These are phyloP conservation scores for Crocidura indochinensis DNA, from an alignment of 2,797 vertebrate genomes.

Conservation along the genomic window DNA sequence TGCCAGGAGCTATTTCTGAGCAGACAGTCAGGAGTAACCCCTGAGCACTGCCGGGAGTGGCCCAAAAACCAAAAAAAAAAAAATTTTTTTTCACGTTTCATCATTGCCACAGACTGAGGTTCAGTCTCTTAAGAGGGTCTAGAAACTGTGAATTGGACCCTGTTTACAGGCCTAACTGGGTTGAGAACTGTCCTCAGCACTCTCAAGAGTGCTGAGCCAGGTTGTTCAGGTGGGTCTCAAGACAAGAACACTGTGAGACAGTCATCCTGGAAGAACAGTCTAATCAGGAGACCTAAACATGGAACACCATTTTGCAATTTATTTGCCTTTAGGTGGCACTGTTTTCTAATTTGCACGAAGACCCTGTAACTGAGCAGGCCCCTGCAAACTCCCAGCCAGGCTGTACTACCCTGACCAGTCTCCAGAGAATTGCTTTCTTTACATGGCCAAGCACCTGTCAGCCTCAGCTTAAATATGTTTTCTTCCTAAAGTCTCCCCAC, in stretches of 20 bases:
- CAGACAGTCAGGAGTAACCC: too few species aligned
- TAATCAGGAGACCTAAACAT: not conserved
- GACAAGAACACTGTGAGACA: not conserved
- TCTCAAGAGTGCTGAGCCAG: too few species aligned
- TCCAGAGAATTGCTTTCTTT: not conserved
- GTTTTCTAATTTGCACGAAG: not conserved
- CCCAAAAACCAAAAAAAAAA: too few species aligned
- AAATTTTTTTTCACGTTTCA: not conserved
- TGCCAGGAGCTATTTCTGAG: too few species aligned
- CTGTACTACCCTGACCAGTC: not conserved
- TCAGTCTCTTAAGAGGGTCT: not conserved
- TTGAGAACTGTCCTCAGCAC: fast-evolving
- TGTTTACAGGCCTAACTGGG: not conserved
- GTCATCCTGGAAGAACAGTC: not conserved
- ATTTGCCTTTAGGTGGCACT: not conserved
- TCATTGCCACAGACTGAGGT: not conserved
- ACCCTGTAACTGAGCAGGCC: too few species aligned
- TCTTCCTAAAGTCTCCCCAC: not conserved
- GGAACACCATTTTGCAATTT: not conserved
- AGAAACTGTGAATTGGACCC: not conserved
- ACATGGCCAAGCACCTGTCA: too few species aligned
- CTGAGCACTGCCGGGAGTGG: too few species aligned
- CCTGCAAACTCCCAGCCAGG: too few species aligned
- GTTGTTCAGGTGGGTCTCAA: too few species aligned
- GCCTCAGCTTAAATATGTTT: not conserved